phyloP scores from a whole-genome alignment of 2,113 vertebrate genomes.

The Rattus norvegicus region GRCr8 NC_086036.1:51550501-51551000 shows the following conservation, averaged over 20 bases:
- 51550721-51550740: constrained; percentile 75
- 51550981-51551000: constrained; percentile 61
- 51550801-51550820: constrained; percentile 69
- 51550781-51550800: constrained; percentile 54
- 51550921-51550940: constrained; percentile 68
- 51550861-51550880: constrained; percentile 77
- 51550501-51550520: not conserved
- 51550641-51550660: constrained; percentile 37
- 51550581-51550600: constrained; percentile 33
- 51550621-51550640: not conserved
- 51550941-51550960: constrained; percentile 45
- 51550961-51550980: not conserved
- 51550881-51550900: constrained; percentile 82
- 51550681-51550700: constrained; percentile 72
- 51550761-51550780: constrained; percentile 54
- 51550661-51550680: constrained; percentile 71
- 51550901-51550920: constrained; percentile 72
- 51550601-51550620: constrained; percentile 3
- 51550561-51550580: not conserved
- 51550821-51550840: constrained; percentile 71
- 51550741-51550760: constrained; percentile 55
- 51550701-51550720: constrained; percentile 74
- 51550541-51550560: constrained; percentile 22
- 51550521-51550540: not conserved
- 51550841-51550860: constrained; percentile 66